Conservation (phyloP, 2,888 invertebrate genomes). For the Fabriciana adippe region DNA sequence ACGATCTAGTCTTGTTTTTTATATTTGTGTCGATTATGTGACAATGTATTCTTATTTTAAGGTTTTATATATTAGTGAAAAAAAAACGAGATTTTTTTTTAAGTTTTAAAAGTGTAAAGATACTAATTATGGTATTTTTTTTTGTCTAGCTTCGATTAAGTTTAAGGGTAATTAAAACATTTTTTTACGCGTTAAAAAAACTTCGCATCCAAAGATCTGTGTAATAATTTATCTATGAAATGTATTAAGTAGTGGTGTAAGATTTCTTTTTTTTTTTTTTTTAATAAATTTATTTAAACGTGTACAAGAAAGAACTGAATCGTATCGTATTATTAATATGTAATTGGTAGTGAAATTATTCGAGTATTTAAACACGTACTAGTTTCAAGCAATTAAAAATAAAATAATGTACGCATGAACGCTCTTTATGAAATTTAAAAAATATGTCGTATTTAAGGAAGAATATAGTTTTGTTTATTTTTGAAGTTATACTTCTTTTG, state of each 20-base stretch:
- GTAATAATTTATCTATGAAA: slow-evolving; percentile 37
- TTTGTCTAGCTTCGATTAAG: slow-evolving; percentile 22
- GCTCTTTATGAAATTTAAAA: too few species aligned
- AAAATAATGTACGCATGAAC: neutral
- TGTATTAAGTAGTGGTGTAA: slow-evolving; percentile 43
- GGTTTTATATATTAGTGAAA: slow-evolving; percentile 36
- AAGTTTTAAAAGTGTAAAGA: slow-evolving; percentile 15
- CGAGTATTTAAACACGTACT: slow-evolving; percentile 27
- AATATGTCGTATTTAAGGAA: too few species aligned
- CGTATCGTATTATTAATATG: slow-evolving; percentile 30
- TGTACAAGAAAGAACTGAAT: slow-evolving; percentile 45
- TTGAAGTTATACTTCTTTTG: too few species aligned
- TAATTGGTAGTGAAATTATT: slow-evolving; percentile 31
- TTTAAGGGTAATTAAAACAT: slow-evolving; percentile 34
- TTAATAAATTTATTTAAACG: slow-evolving; percentile 39
- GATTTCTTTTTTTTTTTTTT: slow-evolving; percentile 38
- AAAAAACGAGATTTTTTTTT: slow-evolving; percentile 45
- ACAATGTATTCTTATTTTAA: slow-evolving; percentile 24
- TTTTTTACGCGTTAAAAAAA: slow-evolving; percentile 31
- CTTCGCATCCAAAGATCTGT: slow-evolving; percentile 50
- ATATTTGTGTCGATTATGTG: slow-evolving; percentile 20
- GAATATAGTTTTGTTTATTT: neutral
- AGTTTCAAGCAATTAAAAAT: neutral
- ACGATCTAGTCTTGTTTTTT: slow-evolving; percentile 71
- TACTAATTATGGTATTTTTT: slow-evolving; percentile 23